Evolutionary conservation across 2,888 invertebrate species (phyloP).

Genomic region (Hoplodrina blanda): DNA sequence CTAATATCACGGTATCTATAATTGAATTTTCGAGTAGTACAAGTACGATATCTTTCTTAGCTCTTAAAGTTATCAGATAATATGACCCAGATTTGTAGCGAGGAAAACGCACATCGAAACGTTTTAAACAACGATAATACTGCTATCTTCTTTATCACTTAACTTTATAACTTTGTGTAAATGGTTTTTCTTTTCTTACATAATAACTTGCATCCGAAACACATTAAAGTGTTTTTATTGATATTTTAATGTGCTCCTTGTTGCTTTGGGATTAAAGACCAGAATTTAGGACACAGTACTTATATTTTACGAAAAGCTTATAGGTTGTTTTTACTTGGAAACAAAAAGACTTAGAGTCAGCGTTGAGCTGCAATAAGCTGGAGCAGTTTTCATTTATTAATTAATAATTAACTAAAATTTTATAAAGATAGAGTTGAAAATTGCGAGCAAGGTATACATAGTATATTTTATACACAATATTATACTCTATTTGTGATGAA

Average conservation of each 20-base stretch:
- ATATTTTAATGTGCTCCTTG: constrained; percentile 11
- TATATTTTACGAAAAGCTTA: too few relatives aligned
- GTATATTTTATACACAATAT: too few relatives aligned
- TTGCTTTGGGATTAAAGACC: not conserved
- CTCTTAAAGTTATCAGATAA: constrained; percentile 59
- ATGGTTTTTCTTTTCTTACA: constrained; percentile 17
- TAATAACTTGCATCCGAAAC: constrained; percentile 16
- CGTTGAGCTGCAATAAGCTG: too few relatives aligned
- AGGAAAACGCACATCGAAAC: constrained; percentile 43
- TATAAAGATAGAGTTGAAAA: too few relatives aligned
- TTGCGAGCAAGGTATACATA: too few relatives aligned
- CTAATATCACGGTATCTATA: constrained; percentile 57
- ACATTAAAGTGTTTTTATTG: constrained; percentile 5
- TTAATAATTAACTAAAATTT: too few relatives aligned
- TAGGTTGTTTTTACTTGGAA: too few relatives aligned
- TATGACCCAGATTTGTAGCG: constrained; percentile 59
- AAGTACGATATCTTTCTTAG: constrained; percentile 27
- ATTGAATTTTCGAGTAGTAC: constrained; percentile 64
- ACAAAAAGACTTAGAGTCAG: too few relatives aligned
- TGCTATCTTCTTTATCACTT: constrained; percentile 23
- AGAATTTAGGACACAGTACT: too few relatives aligned
- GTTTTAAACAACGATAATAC: constrained; percentile 48
- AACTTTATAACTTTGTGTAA: constrained; percentile 25
- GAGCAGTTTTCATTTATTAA: too few relatives aligned
- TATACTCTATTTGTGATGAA: too few relatives aligned